phyloP scores from a whole-genome alignment of 2,888 invertebrate species.

The Coelopa pilipes region DNA sequence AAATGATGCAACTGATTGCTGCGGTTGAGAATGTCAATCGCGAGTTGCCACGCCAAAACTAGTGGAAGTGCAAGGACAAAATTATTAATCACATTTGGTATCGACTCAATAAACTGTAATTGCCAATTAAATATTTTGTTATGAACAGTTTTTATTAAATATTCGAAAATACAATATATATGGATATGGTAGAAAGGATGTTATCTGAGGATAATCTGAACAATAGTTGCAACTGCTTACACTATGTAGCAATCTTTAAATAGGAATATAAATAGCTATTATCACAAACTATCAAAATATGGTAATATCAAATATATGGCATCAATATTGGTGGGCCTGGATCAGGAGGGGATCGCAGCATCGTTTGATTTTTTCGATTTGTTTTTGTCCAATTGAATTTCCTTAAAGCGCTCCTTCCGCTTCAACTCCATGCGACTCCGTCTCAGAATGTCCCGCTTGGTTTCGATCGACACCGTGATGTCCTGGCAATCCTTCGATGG shows the following conservation, averaged over 20 bases:
- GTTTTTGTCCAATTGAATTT: constrained; percentile 47
- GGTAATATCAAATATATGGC: too few species aligned
- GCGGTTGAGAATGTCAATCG: constrained; percentile 38
- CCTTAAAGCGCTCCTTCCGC: constrained; percentile 53
- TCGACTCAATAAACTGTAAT: background rate
- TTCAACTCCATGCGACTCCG: constrained; percentile 54
- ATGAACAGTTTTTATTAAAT: constrained; percentile 4
- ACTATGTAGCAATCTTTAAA: background rate
- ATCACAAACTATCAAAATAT: background rate
- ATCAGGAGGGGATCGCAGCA: background rate
- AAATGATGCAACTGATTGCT: constrained; percentile 44
- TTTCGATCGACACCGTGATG: constrained; percentile 57
- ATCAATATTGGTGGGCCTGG: background rate
- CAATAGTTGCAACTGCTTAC: too few species aligned
- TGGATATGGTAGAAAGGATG: background rate
- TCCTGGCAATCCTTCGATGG: constrained; percentile 63
- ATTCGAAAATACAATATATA: constrained; percentile 3
- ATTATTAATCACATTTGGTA: background rate
- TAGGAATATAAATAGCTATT: constrained; percentile 31
- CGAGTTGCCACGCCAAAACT: background rate
- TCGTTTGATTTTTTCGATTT: constrained; percentile 10
- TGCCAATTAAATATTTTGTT: background rate
- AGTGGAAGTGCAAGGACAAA: background rate
- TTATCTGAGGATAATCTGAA: background rate
- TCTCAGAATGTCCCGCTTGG: constrained; percentile 59